Conservation (phyloP, 2,113 vertebrate species). For the Hydrolagus affinis region DNA sequence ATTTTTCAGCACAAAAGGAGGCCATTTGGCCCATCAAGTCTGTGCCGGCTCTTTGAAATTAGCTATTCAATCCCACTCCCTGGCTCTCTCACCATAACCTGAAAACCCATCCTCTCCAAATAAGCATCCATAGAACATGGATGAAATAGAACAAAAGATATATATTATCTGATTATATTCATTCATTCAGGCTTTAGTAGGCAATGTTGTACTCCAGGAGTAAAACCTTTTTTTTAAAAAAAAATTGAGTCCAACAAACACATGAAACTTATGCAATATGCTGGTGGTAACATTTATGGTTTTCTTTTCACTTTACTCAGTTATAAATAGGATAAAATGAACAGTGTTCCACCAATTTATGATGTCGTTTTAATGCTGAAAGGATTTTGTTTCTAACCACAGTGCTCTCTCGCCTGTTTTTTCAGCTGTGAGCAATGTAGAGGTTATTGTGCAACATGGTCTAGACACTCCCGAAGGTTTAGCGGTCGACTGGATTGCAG, state of each 20-base stretch:
- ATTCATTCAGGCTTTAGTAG: neutral
- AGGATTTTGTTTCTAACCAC: neutral
- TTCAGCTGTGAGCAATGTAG: constrained; percentile 79
- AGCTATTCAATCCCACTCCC: too few relatives aligned
- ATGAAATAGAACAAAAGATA: neutral
- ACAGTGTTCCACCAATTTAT: neutral
- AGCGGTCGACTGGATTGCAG: constrained; percentile 94
- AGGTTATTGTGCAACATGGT: constrained; percentile 90
- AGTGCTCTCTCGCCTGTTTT: constrained; percentile 12
- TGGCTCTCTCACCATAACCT: too few relatives aligned
- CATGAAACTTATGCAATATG: neutral
- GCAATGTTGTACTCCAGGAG: too few relatives aligned
- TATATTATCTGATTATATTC: neutral
- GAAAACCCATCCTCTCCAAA: too few relatives aligned
- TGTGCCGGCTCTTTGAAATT: too few relatives aligned
- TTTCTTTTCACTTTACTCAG: neutral
- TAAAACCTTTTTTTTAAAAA: neutral
- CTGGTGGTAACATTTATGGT: neutral
- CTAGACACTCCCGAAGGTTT: constrained; percentile 92
- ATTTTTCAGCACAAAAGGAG: too few relatives aligned
- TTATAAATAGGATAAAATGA: neutral
- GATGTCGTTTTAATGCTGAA: neutral
- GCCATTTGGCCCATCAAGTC: too few relatives aligned
- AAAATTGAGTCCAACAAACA: neutral
- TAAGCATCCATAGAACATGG: too few relatives aligned